Base-by-base conservation (phyloP, 2,888 invertebrate genomes). In the Eilema caniola region DNA sequence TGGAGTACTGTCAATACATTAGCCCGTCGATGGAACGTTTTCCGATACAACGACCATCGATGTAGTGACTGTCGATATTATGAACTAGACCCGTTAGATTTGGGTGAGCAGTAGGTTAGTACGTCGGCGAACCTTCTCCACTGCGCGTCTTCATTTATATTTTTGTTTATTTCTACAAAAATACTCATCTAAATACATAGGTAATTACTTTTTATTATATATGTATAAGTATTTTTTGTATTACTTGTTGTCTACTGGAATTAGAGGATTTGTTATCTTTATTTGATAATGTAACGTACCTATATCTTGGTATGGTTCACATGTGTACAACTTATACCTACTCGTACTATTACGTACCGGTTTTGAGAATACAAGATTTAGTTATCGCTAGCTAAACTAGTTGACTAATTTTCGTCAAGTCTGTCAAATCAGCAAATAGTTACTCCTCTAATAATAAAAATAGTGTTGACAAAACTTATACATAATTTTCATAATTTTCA, bases 261-360 rank as follows among this genome's bases (percentile, higher is more conserved):
- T 53, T 53, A 53, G 53, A 53, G 41, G 10, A 28, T 62, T 53
- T 33, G 60, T 70, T 79, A 80, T 77, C 70, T 53, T 53, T 41
- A 59, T 74, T 72, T 69, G 69, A 73, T 81, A 72, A 70, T 64
- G 78, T 64, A 5, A 73, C 73, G 65, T 65, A 69, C 71, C 62
- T 62, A 59, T 63, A 65, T 63, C 37, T 64, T 69, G 59, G 59
- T 66, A 64, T 66, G 73, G 80, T 82, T 75, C 20, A 7, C 37
- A 24, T 16, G 24, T 37, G 41, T 41, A 53, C 69, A 77, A 73
- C n/a, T n/a, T n/a, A n/a, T n/a, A n/a, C 69, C 69, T 76, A 76
- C 62, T 75, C 75, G 69, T 65, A 53, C 66, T 76, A 68, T 76
- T 69, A 73, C 72, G 62, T 53, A 53, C 53, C 53, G 68, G 72